Evolutionary conservation across 2,113 vertebrate species (phyloP).

Genomic region (Peromyscus polionotus): DNA sequence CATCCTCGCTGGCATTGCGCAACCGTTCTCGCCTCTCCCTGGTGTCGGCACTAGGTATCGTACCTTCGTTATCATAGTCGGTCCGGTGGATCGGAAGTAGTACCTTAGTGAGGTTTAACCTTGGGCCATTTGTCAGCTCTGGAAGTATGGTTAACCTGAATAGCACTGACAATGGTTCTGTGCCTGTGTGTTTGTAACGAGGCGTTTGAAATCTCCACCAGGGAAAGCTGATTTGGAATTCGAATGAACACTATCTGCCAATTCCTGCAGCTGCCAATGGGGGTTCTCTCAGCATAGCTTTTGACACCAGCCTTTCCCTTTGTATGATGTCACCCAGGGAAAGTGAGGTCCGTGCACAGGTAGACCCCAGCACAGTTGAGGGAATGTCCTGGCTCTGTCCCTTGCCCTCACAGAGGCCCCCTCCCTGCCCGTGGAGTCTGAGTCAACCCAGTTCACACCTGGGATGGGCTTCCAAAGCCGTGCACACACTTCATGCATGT

Average conservation of each 20-base stretch:
- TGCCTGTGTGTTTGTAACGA: slow-evolving; percentile 20
- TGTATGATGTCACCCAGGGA: neutral
- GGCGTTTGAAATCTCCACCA: slow-evolving; percentile 32
- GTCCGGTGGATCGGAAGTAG: slow-evolving; percentile 5
- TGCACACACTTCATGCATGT: neutral
- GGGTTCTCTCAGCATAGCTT: neutral
- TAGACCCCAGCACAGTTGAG: neutral
- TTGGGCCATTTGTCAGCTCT: slow-evolving; percentile 31
- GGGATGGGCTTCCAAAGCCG: neutral
- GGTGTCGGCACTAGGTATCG: neutral
- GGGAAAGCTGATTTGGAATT: slow-evolving; percentile 56
- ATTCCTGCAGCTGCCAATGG: slow-evolving; percentile 1
- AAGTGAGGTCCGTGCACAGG: neutral
- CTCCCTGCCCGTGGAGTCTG: neutral
- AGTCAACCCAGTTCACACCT: neutral
- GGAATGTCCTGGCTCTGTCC: neutral
- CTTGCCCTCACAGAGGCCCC: neutral
- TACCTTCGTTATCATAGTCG: neutral
- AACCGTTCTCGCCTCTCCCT: neutral
- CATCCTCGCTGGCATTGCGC: too few relatives aligned
- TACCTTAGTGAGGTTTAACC: slow-evolving; percentile 24
- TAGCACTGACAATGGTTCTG: neutral
- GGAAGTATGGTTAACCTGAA: neutral
- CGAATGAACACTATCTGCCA: neutral
- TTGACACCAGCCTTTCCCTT: neutral